Base-by-base conservation (phyloP, 2,888 invertebrate species). In the Carpatolechia fugitivella region DNA sequence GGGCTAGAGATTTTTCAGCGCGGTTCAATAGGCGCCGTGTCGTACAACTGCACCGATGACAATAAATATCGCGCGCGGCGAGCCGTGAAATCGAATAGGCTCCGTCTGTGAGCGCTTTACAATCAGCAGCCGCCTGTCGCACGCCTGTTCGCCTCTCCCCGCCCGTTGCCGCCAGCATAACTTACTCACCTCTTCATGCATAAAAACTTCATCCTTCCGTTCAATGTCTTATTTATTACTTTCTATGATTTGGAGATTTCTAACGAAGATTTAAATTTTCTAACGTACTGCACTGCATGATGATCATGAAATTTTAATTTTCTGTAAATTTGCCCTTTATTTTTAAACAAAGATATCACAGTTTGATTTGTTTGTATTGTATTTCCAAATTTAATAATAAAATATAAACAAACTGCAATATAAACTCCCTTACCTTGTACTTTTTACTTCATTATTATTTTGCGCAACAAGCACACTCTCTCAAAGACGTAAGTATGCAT, bases 1-100 rank as follows among this genome's bases (percentile, higher is more conserved):
- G 80, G 76, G 74, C 82, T 81, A 80, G 82, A 85, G 84, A 84
- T 87, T 87, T 88, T 89, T 85, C 80, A 83, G 74, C 84, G 84
- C 80, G 85, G 86, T 86, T 88, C 87, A 85, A 83, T 84, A 85
- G 85, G 84, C 85, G 78, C 72, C 85, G 84, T 86, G 89, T 87
- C 88, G 86, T 87, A 84, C 86, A 82, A 87, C 82, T 88, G 86
- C 85, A 87, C 85, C 88, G 89, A 88, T 89, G 89, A 89, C 87
- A 89, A 89, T 90, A 90, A 90, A 90, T 89, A 89, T 87, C 85
- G 81, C 73, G 72, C 76, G 89, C 88, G 86, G 77, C 86, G 86
- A 89, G 89, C 86, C 90, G 84, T 90, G 89, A 89, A 90, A 90
- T 90, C 89, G 89, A 90, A 90, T 89, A 89, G 89, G 89, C 89